Evolutionary conservation across 2,113 vertebrate species (phyloP).

Genomic region (Bucco capensis): DNA sequence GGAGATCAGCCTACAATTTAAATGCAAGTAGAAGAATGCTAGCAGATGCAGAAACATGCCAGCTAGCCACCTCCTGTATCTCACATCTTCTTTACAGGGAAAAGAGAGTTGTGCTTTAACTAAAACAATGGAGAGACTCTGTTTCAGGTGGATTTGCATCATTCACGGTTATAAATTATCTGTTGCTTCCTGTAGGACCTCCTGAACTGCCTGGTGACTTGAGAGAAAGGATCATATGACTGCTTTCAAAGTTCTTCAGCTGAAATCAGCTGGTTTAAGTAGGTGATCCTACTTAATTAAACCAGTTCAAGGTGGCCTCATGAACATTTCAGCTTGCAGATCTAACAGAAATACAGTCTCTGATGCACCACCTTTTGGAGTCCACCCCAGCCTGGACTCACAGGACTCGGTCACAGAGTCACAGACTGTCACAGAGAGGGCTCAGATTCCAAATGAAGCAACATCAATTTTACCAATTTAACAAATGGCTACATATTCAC

Average conservation of each 20-base stretch:
- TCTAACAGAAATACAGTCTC: not conserved
- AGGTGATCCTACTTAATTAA: not conserved
- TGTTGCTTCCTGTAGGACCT: not conserved
- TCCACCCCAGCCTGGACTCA: not conserved
- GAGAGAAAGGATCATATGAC: not conserved
- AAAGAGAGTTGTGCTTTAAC: not conserved
- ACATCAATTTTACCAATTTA: not conserved
- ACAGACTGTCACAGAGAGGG: not conserved
- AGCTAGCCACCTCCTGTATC: not conserved
- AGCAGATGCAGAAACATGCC: not conserved
- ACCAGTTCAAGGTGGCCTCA: not conserved
- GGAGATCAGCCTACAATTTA: not conserved
- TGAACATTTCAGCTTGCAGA: not conserved
- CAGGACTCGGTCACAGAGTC: not conserved
- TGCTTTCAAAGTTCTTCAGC: not conserved
- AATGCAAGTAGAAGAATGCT: not conserved
- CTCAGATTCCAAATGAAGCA: not conserved
- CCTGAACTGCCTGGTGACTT: not conserved
- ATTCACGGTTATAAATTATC: not conserved
- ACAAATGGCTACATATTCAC: not conserved
- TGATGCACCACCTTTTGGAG: fast-evolving
- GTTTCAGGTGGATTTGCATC: not conserved
- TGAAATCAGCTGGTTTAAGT: not conserved
- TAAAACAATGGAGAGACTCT: not conserved
- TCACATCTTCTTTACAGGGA: not conserved